Base-by-base conservation (phyloP, 2,888 invertebrate species). In the Syrista parreyssii region DNA sequence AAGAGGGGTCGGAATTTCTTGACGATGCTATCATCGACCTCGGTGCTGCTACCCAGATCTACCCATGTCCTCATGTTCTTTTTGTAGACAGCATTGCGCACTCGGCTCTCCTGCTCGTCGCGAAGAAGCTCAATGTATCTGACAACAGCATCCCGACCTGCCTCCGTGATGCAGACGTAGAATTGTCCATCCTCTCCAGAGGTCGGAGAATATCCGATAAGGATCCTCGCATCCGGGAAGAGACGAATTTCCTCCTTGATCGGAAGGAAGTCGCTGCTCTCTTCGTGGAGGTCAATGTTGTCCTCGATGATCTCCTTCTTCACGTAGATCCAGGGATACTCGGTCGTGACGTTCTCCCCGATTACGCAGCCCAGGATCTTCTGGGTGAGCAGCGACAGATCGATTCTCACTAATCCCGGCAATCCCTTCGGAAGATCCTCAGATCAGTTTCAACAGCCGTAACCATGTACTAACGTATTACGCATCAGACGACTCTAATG, bases 281-380 rank as follows among this genome's bases (percentile, higher is more conserved):
- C 93, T 30, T 93, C 93, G 72, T 94, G 92, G 0, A 93, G 81
- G 3, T 94, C 94, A 74, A 96, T 92, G 76, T 93, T 92, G 84
- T 96, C 95, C 75, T 94, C 92, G 1, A 96, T 91, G 73, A 93
- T 91, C 55, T 93, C 93, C 88, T 94, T 96, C 32, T 91, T 92
- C 0, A 96, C 91, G 79, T 92, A 92, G 80, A 94, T 95, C 96
- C 96, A 96, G 0, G 96, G 96, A 85, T 93, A 94, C 88, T 96
- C 96, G 31, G 94, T 93, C 1, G 94, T 95, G 0, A 96, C 93
- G 86, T 96, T 93, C 68, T 93, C 92, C 0, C 96, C 96, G 71
- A 96, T 93, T 2, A 94, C 93, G 83, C 95, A 92, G 80, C 95
- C 94, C 15, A 96, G 89, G 76, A 93, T 92, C 81, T 93, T 92